phyloP scores from a whole-genome alignment of 2,888 invertebrate species.

The Cylloceria caligata region DNA sequence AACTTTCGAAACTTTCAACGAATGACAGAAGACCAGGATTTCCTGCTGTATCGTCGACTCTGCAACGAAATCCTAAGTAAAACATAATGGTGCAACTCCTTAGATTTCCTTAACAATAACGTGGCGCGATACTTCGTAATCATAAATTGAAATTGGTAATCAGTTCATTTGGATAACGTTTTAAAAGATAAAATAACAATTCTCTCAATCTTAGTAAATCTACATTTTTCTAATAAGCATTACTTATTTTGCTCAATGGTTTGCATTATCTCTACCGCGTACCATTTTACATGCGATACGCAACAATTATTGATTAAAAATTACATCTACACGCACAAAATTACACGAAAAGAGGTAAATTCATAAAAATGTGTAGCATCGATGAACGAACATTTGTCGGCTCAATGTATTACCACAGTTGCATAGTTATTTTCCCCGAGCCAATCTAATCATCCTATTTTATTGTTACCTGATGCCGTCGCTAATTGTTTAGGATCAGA shows the following conservation, averaged over 20 bases:
- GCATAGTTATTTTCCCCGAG: no score
- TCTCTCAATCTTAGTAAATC: background rate
- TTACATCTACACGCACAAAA: no score
- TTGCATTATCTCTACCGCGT: no score
- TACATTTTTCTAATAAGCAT: background rate
- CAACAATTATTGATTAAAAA: no score
- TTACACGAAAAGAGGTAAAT: no score
- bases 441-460: no score
- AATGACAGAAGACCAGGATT: background rate
- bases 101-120: background rate
- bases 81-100: background rate
- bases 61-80: conserved; percentile 1
- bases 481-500: no score
- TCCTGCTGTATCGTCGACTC: background rate
- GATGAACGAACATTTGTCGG: no score
- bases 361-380: no score
- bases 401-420: no score
- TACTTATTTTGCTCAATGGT: background rate
- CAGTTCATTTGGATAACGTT: background rate
- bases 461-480: no score
- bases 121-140: background rate
- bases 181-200: background rate
- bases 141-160: background rate
- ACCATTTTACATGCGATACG: no score
- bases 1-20: background rate